phyloP scores from a whole-genome alignment of 2,113 vertebrate species.

The Odobenus rosmarus region DNA sequence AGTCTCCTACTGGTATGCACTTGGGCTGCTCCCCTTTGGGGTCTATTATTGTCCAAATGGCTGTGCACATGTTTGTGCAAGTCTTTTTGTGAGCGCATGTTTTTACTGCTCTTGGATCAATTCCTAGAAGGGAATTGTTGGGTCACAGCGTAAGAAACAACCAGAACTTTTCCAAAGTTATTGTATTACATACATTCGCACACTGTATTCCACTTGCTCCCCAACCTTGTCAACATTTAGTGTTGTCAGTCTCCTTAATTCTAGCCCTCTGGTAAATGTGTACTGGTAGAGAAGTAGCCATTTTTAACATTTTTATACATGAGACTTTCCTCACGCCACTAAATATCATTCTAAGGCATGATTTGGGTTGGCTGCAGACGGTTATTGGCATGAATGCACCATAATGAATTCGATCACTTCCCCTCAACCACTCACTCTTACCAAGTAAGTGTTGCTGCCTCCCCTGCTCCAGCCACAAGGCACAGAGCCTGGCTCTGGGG shows the following conservation, averaged over 20 bases:
- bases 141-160: background rate
- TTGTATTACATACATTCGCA: rapidly evolving
- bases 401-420: background rate
- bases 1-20: rapidly evolving
- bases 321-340: background rate
- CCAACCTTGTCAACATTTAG: background rate
- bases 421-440: background rate
- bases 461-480: too few relatives aligned
- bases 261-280: background rate
- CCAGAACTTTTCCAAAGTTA: background rate
- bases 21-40: background rate
- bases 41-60: background rate
- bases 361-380: background rate
- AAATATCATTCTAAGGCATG: background rate
- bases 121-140: background rate
- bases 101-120: background rate
- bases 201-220: too few relatives aligned
- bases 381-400: too few relatives aligned
- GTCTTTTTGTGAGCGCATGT: background rate
- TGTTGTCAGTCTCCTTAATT: background rate
- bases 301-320: background rate
- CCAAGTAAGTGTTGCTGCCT: background rate
- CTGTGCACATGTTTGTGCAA: background rate
- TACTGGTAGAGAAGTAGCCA: background rate
- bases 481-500: background rate